phyloP scores from a whole-genome alignment of 2,113 vertebrate species.

The Perca flavescens region DNA sequence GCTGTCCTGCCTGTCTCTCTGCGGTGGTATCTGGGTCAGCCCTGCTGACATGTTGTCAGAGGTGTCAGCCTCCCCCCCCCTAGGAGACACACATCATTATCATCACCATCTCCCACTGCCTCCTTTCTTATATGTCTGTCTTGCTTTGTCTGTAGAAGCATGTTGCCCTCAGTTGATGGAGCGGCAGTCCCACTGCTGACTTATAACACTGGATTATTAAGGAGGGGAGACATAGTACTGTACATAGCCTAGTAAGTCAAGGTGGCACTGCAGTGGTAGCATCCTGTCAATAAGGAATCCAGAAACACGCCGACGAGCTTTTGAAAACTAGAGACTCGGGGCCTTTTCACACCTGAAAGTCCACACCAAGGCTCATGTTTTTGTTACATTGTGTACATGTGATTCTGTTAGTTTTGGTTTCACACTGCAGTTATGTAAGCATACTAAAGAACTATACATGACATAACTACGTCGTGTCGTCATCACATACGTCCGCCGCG shows the following conservation, averaged over 20 bases:
- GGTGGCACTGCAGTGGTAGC: conserved; percentile 29
- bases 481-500: too few relatives aligned
- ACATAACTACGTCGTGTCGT: too few relatives aligned
- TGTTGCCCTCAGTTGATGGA: conserved; percentile 60
- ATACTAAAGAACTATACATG: too few relatives aligned
- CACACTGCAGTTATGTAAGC: too few relatives aligned
- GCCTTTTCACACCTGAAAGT: too few relatives aligned
- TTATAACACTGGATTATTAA: conserved; percentile 40
- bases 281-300: conserved; percentile 34
- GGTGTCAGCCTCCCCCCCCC: conserved; percentile 60
- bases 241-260: conserved; percentile 13
- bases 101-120: conserved; percentile 61
- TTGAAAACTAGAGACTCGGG: neutral
- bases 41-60: conserved; percentile 69
- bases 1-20: conserved; percentile 39
- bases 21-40: conserved; percentile 56
- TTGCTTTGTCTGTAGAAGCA: conserved; percentile 59
- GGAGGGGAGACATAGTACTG: conserved; percentile 1
- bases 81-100: conserved; percentile 68
- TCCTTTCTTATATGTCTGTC: conserved; percentile 49
- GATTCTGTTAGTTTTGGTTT: too few relatives aligned
- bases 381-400: too few relatives aligned
- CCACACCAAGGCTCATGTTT: too few relatives aligned
- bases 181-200: conserved; percentile 59
- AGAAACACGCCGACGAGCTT: conserved; percentile 10